These are phyloP conservation scores for Diaprepes abbreviatus DNA, from an alignment of 2,888 invertebrate species.

Conservation along the genomic window DNA sequence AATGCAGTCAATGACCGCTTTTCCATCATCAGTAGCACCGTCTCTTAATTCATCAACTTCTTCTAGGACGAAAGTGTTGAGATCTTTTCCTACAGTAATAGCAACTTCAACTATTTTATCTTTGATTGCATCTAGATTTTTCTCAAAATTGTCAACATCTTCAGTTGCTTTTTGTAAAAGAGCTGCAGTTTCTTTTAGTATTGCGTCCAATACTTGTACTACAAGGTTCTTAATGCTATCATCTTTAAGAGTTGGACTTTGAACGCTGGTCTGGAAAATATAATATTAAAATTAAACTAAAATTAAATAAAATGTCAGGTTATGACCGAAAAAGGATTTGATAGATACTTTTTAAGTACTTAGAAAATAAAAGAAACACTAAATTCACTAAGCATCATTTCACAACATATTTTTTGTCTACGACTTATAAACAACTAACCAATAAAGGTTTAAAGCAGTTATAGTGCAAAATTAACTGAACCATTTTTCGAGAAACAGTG, in stretches of 20 bases:
- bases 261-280: conserved; percentile 17
- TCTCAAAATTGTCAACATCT: neutral
- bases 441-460: no score
- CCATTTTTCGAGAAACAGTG: no score
- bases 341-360: no score
- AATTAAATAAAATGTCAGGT: no score
- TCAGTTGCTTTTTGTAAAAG: neutral
- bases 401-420: no score
- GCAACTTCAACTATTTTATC: neutral
- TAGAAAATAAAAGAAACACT: no score
- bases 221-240: conserved; percentile 10
- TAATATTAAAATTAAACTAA: neutral
- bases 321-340: no score
- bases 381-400: no score
- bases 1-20: conserved; percentile 20
- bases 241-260: neutral
- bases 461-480: no score
- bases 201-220: neutral
- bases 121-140: neutral
- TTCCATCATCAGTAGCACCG: conserved; percentile 17
- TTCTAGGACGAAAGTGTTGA: neutral
- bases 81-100: neutral
- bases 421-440: no score
- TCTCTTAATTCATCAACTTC: conserved; percentile 3
- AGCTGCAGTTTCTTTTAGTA: neutral